Evolutionary conservation across 2,888 invertebrate species (phyloP).

Genomic region (Cryptocephalus moraei): DNA sequence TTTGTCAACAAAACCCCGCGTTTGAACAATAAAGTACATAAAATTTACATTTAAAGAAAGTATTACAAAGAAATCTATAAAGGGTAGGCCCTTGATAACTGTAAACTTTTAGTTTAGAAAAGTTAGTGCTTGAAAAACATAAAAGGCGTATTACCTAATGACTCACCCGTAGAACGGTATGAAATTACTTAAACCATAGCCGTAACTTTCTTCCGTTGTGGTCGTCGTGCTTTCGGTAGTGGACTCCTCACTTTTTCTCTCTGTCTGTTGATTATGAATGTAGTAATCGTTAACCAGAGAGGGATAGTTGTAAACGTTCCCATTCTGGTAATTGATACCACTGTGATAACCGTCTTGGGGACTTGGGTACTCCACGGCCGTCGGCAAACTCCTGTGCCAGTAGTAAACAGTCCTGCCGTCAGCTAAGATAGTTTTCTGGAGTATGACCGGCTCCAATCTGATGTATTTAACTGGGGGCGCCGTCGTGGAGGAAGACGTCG

Average conservation of each 20-base stretch:
- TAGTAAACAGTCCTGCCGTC: conserved; percentile 33
- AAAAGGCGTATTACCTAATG: neutral
- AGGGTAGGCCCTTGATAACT: too few species aligned
- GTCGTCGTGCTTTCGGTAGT: conserved; percentile 12
- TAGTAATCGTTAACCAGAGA: neutral
- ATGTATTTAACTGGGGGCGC: conserved; percentile 26
- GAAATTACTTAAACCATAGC: conserved; percentile 13
- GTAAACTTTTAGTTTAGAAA: too few species aligned
- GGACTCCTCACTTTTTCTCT: conserved; percentile 1
- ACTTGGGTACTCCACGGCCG: conserved; percentile 15
- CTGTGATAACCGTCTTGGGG: neutral
- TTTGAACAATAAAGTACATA: too few species aligned
- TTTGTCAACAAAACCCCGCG: too few species aligned
- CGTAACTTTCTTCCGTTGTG: conserved; percentile 10
- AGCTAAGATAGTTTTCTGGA: conserved; percentile 32
- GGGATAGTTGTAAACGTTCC: conserved; percentile 1
- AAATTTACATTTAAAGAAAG: too few species aligned
- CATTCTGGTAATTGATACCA: neutral
- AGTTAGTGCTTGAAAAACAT: neutral
- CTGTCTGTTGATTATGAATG: neutral
- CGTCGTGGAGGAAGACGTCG: conserved; percentile 8
- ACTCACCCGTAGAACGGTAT: conserved; percentile 12
- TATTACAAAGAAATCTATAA: too few species aligned
- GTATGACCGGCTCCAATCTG: conserved; percentile 34
- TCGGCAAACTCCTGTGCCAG: conserved; percentile 32